Evolutionary conservation across 2,797 vertebrate genomes (phyloP).

Genomic region (Coreius guichenoti): DNA sequence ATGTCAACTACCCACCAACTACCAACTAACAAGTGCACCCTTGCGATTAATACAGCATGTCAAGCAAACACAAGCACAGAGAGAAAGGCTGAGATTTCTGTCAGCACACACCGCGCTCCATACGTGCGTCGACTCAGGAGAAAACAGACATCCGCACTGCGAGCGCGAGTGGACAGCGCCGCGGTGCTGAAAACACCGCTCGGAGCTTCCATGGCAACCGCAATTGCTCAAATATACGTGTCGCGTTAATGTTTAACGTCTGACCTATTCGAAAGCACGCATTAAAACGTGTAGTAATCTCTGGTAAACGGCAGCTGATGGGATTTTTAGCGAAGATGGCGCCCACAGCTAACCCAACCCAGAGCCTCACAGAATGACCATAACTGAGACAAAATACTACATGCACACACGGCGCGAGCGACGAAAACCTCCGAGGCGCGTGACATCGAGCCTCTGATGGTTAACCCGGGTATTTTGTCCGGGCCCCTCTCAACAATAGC

Average conservation of each 20-base stretch:
- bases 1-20: background rate
- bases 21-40: background rate
- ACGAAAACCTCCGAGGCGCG: constrained; percentile 25
- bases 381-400: constrained; percentile 35
- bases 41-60: background rate
- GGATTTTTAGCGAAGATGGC: constrained; percentile 80
- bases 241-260: constrained; percentile 72
- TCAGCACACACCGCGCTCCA: background rate
- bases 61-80: background rate
- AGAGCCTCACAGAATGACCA: constrained; percentile 45
- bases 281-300: constrained; percentile 46
- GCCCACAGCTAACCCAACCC: constrained; percentile 74
- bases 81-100: background rate
- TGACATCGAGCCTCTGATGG: constrained; percentile 28
- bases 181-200: constrained; percentile 76
- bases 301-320: constrained; percentile 43
- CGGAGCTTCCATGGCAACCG: constrained; percentile 61
- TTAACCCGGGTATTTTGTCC: constrained; percentile 39
- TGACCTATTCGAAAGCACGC: constrained; percentile 53
- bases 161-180: constrained; percentile 74
- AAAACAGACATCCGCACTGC: constrained; percentile 36
- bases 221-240: constrained; percentile 52
- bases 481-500: constrained; percentile 49
- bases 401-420: constrained; percentile 18
- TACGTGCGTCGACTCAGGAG: constrained; percentile 5